Conservation (phyloP, 2,888 invertebrate species). For the Bombylius major region DNA sequence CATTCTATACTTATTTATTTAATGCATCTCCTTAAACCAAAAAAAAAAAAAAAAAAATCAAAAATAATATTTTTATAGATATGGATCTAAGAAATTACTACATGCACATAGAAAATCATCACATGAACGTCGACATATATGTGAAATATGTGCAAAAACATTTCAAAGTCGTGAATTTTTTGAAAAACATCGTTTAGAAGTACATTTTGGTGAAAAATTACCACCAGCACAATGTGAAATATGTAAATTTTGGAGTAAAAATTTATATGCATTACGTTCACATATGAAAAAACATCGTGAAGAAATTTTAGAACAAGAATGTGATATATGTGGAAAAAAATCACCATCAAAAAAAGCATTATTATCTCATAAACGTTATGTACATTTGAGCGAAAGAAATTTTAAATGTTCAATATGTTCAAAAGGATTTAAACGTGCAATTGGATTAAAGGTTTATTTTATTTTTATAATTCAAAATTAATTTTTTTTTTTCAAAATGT, state of each 20-base stretch:
- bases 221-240: conserved; percentile 15
- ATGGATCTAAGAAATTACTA: conserved; percentile 13
- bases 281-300: conserved; percentile 16
- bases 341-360: conserved; percentile 17
- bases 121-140: conserved; percentile 13
- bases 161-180: conserved; percentile 16
- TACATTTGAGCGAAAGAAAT: conserved; percentile 15
- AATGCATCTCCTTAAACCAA: too few relatives aligned
- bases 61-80: conserved; percentile 9
- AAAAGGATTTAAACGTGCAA: conserved; percentile 18
- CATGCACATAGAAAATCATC: conserved; percentile 10
- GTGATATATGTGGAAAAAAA: conserved; percentile 17
- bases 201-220: conserved; percentile 14
- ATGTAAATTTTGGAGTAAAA: conserved; percentile 17
- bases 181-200: conserved; percentile 15
- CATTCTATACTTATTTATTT: too few relatives aligned
- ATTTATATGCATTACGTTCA: conserved; percentile 15
- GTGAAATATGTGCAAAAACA: conserved; percentile 16
- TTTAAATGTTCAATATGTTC: conserved; percentile 17
- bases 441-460: conserved; percentile 10
- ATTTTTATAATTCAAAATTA: not conserved
- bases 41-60: too few relatives aligned
- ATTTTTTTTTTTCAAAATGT: not conserved
- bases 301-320: conserved; percentile 13
- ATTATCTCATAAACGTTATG: conserved; percentile 17